Base-by-base conservation (phyloP, 2,797 vertebrate species). In the Epinephelus coioides region DNA sequence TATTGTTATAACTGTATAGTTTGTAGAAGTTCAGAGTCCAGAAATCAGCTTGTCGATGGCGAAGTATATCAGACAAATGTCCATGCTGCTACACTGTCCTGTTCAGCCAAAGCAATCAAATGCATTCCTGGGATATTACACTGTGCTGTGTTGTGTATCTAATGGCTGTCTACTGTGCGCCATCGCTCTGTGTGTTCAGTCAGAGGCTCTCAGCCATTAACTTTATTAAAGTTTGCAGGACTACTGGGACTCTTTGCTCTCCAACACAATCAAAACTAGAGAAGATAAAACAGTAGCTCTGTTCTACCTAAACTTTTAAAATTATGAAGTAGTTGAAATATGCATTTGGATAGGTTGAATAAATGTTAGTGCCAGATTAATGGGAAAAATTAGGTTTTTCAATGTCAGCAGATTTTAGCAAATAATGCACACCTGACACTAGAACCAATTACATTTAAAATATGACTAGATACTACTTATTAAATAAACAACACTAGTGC, bases 101-200 rank as follows among this genome's bases (percentile, higher is more conserved):
- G 7, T 74, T 79, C 59, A 69, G 69, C 38, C 69, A 54, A 71
- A 10, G 53, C 11, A 10, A 72, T 88, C 78, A 86, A 78, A 90
- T 54, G 47, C 83, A 86, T 90, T 88, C 83, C 70, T 69, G 30
- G 4, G 51, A 68, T 83, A 55, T 84, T 74, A 79, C 65, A 76
- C 76, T 70, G 59, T 50, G 51, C 76, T 73, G 57, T 63, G 59
- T 59, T 81, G 76, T 81, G 84, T 73, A 61, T 84, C 51, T 68
- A 79, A 83, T 64, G 63, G 59, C 50, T 6, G 77, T 82, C 62
- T 25, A 59, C 53, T 65, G 51, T 51, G 55, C 9, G 49, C 49
- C 62, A 11, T 27, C 44, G 25, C 30, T 73, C 55, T 50, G 69
- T 56, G 38, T 71, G 55, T 64, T 73, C 67, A 77, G 72, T 6